Conservation (phyloP, 2,888 invertebrate genomes). For the Belgica antarctica region DNA sequence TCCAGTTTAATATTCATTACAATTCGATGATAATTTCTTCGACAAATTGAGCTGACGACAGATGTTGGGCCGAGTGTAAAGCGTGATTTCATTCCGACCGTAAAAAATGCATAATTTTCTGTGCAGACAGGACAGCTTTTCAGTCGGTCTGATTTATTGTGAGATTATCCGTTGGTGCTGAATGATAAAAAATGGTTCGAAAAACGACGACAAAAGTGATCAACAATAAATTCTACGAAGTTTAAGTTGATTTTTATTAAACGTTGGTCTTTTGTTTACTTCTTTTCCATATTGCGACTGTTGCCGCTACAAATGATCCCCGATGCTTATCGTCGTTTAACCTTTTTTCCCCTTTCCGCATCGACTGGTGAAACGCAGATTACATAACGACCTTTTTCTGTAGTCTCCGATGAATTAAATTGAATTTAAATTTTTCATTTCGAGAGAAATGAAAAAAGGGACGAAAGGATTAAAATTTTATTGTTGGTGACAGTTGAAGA, state of each 20-base stretch:
- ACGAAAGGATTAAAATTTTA: conserved; percentile 28
- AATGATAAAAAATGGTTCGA: too few species aligned
- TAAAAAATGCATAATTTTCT: too few species aligned
- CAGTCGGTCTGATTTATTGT: too few species aligned
- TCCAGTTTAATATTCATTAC: not conserved
- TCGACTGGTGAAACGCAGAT: not conserved
- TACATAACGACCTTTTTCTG: not conserved
- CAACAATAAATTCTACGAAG: not conserved
- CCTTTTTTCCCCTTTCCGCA: not conserved
- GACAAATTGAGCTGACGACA: not conserved
- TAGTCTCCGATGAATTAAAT: not conserved
- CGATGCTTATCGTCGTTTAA: not conserved
- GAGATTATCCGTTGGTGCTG: not conserved
- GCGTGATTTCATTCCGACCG: too few species aligned
- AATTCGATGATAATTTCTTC: not conserved
- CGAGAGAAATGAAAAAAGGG: not conserved
- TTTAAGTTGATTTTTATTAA: not conserved
- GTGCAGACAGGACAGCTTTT: too few species aligned
- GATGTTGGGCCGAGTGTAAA: too few species aligned
- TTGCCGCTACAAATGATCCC: not conserved
- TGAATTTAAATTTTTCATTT: conserved; percentile 6
- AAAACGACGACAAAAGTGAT: too few species aligned
- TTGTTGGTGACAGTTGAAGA: conserved; percentile 26
- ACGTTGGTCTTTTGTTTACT: not conserved
- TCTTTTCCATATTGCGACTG: not conserved